Evolutionary conservation across 2,888 invertebrate species (phyloP), one percentile per base, ranked within the genome.

Genomic region (Sericinus montela): DNA sequence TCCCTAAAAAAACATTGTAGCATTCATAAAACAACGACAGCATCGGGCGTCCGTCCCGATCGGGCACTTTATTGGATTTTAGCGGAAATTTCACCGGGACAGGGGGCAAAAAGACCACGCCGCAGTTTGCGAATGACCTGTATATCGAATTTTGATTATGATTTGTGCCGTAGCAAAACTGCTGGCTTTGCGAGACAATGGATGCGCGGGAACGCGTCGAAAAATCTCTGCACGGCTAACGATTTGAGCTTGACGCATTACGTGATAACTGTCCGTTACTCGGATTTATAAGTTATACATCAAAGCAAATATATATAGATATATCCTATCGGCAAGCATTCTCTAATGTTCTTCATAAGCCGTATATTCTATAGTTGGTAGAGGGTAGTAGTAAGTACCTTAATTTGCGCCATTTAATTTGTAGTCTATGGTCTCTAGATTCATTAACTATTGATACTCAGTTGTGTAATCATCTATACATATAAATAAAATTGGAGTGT

Each of bases 121-220:
- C 69, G 60, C 64, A 76, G 79, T 79, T 76, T 78, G 73, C 74
- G 70, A 76, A 80, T 79, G 78, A 77, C 74, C 70, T 67, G 71
- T 72, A 79, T 80, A 80, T 80, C 73, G 78, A 74, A 75, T 79
- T 82, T 79, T 77, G 77, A 80, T 76, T 71, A 72, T 78, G 78
- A 80, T 82, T 81, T 79, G 80, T 75, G 65, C 73, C 66, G 63
- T 60, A 45, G 48, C 49, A 34, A 19, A 44, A 44, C 16, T 41
- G 35, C 29, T 19, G 10, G 39, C 44, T 29, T 32, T 9, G 15
- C 30, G 39, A 44, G 16, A 30, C 19, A 41, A 25, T 47, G 40
- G 47, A 41, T 35, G 13, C 16, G 32, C 38, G 38, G 32, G 7
- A 6, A 37, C 15, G 15, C 39, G 34, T 28, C 11, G 23, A 45